Evolutionary conservation across 2,888 invertebrate species (phyloP), one percentile per base, ranked within the genome.

Genomic region (Polietes domitor): DNA sequence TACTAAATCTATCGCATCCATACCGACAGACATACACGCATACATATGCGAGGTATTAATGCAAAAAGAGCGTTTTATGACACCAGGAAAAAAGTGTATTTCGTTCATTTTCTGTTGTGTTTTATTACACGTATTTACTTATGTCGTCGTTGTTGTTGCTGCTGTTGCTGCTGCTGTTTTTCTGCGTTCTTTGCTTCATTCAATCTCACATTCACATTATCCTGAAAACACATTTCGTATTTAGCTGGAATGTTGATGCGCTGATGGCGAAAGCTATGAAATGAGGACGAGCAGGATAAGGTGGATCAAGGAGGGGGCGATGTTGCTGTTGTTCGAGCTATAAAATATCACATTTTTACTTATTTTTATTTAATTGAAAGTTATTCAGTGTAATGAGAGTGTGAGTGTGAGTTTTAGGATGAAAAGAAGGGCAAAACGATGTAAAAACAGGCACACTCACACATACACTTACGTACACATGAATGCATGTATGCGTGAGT

Each of bases 341-440:
- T 83, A 83, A 83, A 83, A 76, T 70, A 58, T 12, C 17, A 72
- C 74, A 84, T 37, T 76, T 75, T 75, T 78, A 72, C 81, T 78
- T 81, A 81, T 76, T 79, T 84, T 79, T 79, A 79, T 84, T 75
- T 79, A 84, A 84, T 81, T 81, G 84, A 84, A 81, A 79, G 58
- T 81, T 78, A 78, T 68, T 81, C 65, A 7, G 37, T 65, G 19
- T 37, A 10, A 7, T 41, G 37, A 12, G 21, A 28, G 28, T 19
- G 37, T 65, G 19, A 19, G 41, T 21, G 21, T 21, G 19, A 19
- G 50, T 50, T 19, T 50, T 19, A 50, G 17, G n/a, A 50, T 17
- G 12, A 6, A n/a, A 50, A 19, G 6, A 50, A 17, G n/a, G n/a
- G n/a, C n/a, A 50, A n/a, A 50, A 53, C 15, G 47, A n/a, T n/a